Evolutionary conservation across 2,888 invertebrate genomes (phyloP).

Genomic region (Phrixothrix hirtus): DNA sequence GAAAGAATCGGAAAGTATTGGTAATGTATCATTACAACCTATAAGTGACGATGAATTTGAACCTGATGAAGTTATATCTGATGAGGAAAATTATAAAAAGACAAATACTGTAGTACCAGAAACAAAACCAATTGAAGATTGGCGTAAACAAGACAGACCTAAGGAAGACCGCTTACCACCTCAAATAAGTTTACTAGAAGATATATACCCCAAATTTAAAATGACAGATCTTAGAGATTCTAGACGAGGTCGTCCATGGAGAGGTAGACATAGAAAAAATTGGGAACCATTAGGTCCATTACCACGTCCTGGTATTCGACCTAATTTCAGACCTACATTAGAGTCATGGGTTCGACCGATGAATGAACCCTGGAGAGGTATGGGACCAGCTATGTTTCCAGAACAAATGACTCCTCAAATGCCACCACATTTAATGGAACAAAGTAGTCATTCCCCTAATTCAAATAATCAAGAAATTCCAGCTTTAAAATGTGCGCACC

Average conservation of each 20-base stretch:
- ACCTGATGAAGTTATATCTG: slow-evolving; percentile 33
- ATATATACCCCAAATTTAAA: slow-evolving; percentile 23
- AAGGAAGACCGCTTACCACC: slow-evolving; percentile 57
- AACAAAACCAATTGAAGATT: slow-evolving; percentile 1
- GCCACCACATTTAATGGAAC: slow-evolving; percentile 11
- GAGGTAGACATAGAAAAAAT: slow-evolving; percentile 25
- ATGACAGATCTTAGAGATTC: slow-evolving; percentile 23
- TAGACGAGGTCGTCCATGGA: slow-evolving; percentile 29
- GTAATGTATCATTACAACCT: slow-evolving; percentile 47
- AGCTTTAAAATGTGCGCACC: slow-evolving; percentile 61
- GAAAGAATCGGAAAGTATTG: slow-evolving; percentile 65
- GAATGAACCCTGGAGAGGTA: slow-evolving; percentile 39
- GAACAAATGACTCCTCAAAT: slow-evolving; percentile 10
- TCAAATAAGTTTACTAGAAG: slow-evolving; percentile 48
- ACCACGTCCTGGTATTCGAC: slow-evolving; percentile 28
- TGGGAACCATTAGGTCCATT: slow-evolving; percentile 18
- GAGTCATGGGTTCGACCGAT: slow-evolving; percentile 40
- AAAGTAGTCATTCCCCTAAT: slow-evolving; percentile 13
- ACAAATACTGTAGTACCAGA: too few species aligned
- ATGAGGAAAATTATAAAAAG: slow-evolving; percentile 3
- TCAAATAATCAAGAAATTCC: slow-evolving; percentile 20
- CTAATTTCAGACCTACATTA: slow-evolving; percentile 34
- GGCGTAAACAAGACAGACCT: background rate
- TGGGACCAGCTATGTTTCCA: slow-evolving; percentile 28
- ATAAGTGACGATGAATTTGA: slow-evolving; percentile 55